Evolutionary conservation across 2,888 invertebrate species (phyloP), one percentile per base, ranked within the genome.

Genomic region (Merodon equestris): DNA sequence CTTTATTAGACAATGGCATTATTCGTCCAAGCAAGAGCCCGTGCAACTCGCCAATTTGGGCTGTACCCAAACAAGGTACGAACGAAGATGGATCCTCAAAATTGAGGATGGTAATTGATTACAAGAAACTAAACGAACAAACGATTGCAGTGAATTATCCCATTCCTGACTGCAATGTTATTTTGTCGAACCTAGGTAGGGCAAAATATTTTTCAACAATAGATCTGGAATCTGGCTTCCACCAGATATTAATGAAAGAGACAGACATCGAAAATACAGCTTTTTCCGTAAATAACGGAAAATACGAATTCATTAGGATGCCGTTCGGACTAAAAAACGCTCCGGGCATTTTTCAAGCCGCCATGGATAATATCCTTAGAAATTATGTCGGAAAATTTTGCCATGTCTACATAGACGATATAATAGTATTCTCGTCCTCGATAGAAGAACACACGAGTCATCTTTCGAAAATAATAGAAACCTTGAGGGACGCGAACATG

Each of bases 241-340:
- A 47, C 18, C 58, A 58, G 36, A 58, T 47, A n/a, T 45, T 14
- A 34, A 2, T 58, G 1, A 18, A 19, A 15, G n/a, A 58, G 19
- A 19, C n/a, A 1, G 14, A 14, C 17, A 58, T 36, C 10, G 38
- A 60, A 14, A 48, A 60, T 1, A 48, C 60, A 0, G 60, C 60
- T 5, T 60, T 60, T 38, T 38, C 17, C n/a, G n/a, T 40, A n/a
- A 40, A 40, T n/a, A 40, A 40, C 40, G 40, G 40, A 40, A 61
- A 61, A 14, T 50, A 61, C 50, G 50, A 61, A 34, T 61, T 61
- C 34, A 17, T 47, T 15, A 18, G 50, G 27, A 47, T 61, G 36
- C 64, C 64, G 13, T 50, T 63, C 18, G 27, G 51, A 13, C 42
- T 63, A 10, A 51, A 63, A 51, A 63, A 63, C 13, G 51, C 51